Conservation (phyloP, 2,888 invertebrate species). For the Helobdella robusta region DNA sequence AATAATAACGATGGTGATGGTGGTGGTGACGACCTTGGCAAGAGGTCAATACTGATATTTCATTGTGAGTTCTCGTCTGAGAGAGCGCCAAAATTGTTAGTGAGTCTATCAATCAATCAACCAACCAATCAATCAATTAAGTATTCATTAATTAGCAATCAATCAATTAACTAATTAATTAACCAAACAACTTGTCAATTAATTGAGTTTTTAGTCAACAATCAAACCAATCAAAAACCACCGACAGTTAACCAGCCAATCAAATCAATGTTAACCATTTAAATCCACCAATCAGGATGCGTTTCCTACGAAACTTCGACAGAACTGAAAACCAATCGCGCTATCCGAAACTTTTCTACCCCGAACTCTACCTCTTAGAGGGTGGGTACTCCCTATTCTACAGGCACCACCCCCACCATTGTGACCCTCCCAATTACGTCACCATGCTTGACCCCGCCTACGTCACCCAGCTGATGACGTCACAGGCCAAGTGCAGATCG, state of each 20-base stretch:
- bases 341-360: constrained; percentile 77
- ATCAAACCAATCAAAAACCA: neutral
- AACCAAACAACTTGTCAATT: neutral
- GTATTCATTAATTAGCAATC: too few species aligned
- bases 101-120: constrained; percentile 38
- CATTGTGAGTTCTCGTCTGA: constrained; percentile 96
- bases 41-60: constrained; percentile 71
- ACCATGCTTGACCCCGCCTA: constrained; percentile 77
- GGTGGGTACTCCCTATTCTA: constrained; percentile 81
- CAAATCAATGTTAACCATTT: neutral
- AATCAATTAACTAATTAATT: neutral
- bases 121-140: too few species aligned
- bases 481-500: neutral
- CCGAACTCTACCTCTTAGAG: constrained; percentile 82
- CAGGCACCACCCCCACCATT: constrained; percentile 55
- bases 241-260: neutral
- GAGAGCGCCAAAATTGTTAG: constrained; percentile 83
- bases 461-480: constrained; percentile 58
- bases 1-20: too few species aligned
- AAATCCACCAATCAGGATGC: constrained; percentile 55
- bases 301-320: constrained; percentile 73
- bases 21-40: neutral
- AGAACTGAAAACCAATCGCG: constrained; percentile 68
- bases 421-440: constrained; percentile 66
- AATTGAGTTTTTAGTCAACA: neutral